These are phyloP conservation scores for Chionomys nivalis DNA, from an alignment of 2,113 vertebrate genomes.

Conservation along the genomic window DNA sequence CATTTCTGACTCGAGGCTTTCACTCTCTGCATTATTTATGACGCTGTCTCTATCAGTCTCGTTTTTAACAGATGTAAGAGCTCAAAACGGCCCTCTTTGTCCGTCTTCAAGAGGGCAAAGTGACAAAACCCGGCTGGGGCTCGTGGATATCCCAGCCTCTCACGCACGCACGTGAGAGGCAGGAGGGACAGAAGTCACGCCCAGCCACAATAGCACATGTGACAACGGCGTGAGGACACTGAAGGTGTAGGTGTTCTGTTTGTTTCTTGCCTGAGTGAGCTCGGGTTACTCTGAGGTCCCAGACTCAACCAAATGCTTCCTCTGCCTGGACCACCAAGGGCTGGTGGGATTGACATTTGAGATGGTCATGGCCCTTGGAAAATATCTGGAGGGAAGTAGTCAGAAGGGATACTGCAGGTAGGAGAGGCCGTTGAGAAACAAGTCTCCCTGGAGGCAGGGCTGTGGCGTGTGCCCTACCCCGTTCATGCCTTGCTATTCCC, in stretches of 20 bases:
- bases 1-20: slow-evolving; percentile 28
- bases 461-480: no score
- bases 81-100: not conserved
- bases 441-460: not conserved
- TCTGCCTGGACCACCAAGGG: not conserved
- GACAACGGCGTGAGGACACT: not conserved
- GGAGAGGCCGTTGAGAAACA: not conserved
- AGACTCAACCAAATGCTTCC: not conserved
- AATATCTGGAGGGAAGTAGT: not conserved
- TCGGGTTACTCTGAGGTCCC: not conserved
- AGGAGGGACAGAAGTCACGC: not conserved
- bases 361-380: not conserved
- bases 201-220: not conserved
- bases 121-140: not conserved
- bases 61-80: not conserved
- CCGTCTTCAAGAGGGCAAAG: not conserved
- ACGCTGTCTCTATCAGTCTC: not conserved
- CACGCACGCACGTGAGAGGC: not conserved
- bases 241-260: not conserved
- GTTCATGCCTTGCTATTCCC: not conserved
- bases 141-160: not conserved
- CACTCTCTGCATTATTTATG: slow-evolving; percentile 51
- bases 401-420: not conserved
- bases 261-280: not conserved
- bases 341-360: not conserved